Base-by-base conservation (phyloP, 2,797 vertebrate species). In the Rhyacichthys aspro region DNA sequence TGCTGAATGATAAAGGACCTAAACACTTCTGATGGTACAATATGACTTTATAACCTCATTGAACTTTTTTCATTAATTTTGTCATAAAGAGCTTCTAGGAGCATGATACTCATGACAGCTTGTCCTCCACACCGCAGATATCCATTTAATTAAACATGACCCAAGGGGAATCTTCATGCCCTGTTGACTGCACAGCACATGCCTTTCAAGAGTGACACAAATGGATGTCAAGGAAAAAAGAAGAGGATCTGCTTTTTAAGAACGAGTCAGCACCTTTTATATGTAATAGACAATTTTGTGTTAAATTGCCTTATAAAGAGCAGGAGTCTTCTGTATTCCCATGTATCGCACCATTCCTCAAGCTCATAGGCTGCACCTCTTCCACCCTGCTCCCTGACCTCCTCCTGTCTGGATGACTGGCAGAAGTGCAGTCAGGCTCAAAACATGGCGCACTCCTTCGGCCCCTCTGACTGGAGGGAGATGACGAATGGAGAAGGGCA, bases 361-460 rank as follows among this genome's bases (percentile, higher is more conserved):
- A 12, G 59, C 16, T 44, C 50, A 41, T 18, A 46, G 32, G 11
- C 58, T 68, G 17, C 23, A 47, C 28, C 28, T 49, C 34, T 67
- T 75, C 59, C 60, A 43, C 59, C 71, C 65, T 49, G 42, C 60
- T 8, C 55, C 33, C 67, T 38, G 44, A 66, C 16, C 67, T 67
- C 71, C 68, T 58, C 42, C 68, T 54, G 89, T 80, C 90, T 92
- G 91, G 88, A 93, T 93, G 84, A 92, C 82, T 87, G 69, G 79
- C 76, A 56, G 67, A 78, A 71, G 61, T 53, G 59, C 61, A 67
- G 48, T 42, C 68, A 38, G 70, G 56, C 43, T 61, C 56, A 46
- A 63, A 65, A 77, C 71, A 98, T 98, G 96, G 94, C 95, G 72
- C 91, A 89, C 61, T 90, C 91, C 72, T 91, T 93, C 70, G 90